phyloP scores from a whole-genome alignment of 2,797 vertebrate species.

The Orestias chungarensis region DNA sequence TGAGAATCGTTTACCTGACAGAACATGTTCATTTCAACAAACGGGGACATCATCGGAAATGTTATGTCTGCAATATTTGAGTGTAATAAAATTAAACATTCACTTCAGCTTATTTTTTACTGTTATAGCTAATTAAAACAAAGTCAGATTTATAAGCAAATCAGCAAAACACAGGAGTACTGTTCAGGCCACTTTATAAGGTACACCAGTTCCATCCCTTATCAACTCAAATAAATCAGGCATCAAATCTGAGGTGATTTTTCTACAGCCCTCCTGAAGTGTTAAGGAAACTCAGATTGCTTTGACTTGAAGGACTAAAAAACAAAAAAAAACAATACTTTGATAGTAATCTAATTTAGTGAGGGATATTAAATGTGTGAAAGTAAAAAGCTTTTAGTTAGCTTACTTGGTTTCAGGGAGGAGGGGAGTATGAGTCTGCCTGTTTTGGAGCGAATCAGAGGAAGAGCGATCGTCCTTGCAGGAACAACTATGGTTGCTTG shows the following conservation, averaged over 20 bases:
- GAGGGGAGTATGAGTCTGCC: slow-evolving; percentile 75
- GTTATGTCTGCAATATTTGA: not conserved
- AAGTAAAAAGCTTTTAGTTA: not conserved
- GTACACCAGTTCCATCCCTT: not conserved
- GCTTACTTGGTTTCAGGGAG: slow-evolving; percentile 69
- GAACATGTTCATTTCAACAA: not conserved
- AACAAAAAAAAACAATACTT: not conserved
- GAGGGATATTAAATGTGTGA: not conserved
- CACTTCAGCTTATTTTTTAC: not conserved
- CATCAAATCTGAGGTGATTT: not conserved
- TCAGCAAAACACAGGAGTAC: not conserved
- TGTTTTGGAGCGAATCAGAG: slow-evolving; percentile 66
- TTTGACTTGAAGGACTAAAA: not conserved
- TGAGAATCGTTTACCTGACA: not conserved
- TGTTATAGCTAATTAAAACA: not conserved
- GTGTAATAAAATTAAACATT: not conserved
- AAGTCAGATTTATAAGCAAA: not conserved
- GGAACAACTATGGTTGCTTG: fast-evolving
- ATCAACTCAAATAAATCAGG: not conserved
- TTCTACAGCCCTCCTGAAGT: not conserved
- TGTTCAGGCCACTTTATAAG: not conserved
- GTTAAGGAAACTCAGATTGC: not conserved
- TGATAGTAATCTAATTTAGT: not conserved
- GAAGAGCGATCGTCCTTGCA: slow-evolving; percentile 23
- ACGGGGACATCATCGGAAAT: not conserved